Evolutionary conservation across 2,113 vertebrate species (phyloP).

Genomic region (Pituophis catenifer): DNA sequence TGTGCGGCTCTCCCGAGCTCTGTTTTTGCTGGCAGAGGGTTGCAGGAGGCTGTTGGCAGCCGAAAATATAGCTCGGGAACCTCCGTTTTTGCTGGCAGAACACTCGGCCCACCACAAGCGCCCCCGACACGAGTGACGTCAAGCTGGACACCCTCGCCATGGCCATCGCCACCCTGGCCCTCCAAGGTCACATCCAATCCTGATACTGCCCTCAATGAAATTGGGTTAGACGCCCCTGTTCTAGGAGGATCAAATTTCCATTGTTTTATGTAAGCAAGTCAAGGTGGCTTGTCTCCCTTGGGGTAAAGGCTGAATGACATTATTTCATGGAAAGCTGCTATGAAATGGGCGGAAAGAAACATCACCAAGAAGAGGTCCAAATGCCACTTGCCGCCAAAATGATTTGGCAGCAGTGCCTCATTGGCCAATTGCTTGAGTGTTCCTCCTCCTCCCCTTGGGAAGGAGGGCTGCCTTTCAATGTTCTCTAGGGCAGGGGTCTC

Average conservation of each 20-base stretch:
- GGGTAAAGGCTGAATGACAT: background rate
- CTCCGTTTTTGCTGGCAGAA: no score
- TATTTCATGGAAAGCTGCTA: background rate
- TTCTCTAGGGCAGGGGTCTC: background rate
- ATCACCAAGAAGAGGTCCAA: background rate
- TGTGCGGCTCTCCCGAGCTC: no score
- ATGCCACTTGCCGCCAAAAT: background rate
- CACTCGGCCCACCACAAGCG: no score
- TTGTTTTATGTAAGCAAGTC: background rate
- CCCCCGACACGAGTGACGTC: no score
- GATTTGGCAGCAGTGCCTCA: background rate
- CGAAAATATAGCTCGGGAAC: no score
- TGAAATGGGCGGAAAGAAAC: background rate
- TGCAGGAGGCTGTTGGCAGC: no score
- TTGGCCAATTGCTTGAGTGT: background rate
- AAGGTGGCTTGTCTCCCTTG: background rate
- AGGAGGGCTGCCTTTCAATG: background rate
- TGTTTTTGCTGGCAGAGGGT: no score
- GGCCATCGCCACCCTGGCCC: no score
- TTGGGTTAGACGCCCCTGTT: no score
- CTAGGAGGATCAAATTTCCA: background rate
- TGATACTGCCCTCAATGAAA: no score
- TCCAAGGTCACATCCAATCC: no score
- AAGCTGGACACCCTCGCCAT: no score
- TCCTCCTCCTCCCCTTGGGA: background rate